These are phyloP conservation scores for Cyaniris semiargus DNA, from an alignment of 2,888 invertebrate species.

Conservation along the genomic window DNA sequence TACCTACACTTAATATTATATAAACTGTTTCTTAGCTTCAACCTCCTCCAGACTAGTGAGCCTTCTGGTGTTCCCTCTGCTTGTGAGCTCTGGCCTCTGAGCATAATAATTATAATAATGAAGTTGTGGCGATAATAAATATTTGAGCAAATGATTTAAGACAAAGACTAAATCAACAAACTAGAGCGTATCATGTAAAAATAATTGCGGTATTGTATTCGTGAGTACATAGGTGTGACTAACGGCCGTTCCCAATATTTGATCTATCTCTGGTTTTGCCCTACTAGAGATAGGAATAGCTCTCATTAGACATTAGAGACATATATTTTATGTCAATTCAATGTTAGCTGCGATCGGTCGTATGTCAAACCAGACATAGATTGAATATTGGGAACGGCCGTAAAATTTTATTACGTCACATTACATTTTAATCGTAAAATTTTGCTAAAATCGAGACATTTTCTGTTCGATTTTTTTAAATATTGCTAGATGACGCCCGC, in stretches of 20 bases:
- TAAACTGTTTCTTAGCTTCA: too few species aligned
- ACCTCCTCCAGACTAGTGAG: not conserved
- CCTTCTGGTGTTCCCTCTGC: not conserved
- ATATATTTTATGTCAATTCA: too few species aligned
- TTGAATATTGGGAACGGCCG: too few species aligned
- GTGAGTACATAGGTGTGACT: not conserved
- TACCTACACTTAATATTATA: too few species aligned
- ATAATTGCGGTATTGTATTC: not conserved
- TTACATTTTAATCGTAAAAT: not conserved
- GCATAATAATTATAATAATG: not conserved
- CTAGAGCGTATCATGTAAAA: not conserved
- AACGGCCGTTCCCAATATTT: too few species aligned
- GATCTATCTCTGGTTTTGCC: too few species aligned
- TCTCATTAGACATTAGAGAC: too few species aligned
- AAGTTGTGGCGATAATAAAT: not conserved
- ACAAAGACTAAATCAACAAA: not conserved
- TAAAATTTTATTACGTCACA: not conserved
- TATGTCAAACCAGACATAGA: too few species aligned
- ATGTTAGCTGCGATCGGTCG: too few species aligned
- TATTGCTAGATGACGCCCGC: too few species aligned
- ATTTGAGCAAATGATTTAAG: not conserved
- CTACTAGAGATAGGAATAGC: too few species aligned
- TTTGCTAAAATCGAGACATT: not conserved
- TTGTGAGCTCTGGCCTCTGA: not conserved
- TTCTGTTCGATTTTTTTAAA: too few species aligned